Conservation (phyloP, 2,797 vertebrate genomes). For the Parauchenoglanis punctatus region DNA sequence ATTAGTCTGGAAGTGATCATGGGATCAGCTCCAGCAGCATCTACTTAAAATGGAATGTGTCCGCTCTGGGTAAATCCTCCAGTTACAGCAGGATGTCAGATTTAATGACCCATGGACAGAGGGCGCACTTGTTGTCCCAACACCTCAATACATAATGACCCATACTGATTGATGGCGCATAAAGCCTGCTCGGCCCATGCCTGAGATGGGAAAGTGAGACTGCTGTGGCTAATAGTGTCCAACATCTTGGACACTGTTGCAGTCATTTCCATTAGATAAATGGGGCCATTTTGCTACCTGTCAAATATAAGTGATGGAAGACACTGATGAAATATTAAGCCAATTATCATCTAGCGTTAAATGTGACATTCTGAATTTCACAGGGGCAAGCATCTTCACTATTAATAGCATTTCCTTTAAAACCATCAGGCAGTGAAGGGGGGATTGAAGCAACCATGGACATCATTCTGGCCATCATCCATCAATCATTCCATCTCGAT, state of each 20-base stretch:
- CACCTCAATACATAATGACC: slow-evolving; percentile 40
- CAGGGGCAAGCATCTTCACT: slow-evolving; percentile 20
- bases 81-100: slow-evolving; percentile 39
- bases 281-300: slow-evolving; percentile 43
- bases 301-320: slow-evolving; percentile 47
- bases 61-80: slow-evolving; percentile 34
- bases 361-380: slow-evolving; percentile 43
- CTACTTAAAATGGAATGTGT: slow-evolving; percentile 51
- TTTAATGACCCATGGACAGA: slow-evolving; percentile 52
- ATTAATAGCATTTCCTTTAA: slow-evolving; percentile 36
- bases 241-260: slow-evolving; percentile 13
- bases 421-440: not conserved
- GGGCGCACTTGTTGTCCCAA: slow-evolving; percentile 44
- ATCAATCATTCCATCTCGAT: slow-evolving; percentile 7
- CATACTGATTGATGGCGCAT: slow-evolving; percentile 37
- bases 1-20: slow-evolving; percentile 56
- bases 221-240: slow-evolving; percentile 7
- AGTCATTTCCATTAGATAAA: slow-evolving; percentile 48
- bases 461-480: slow-evolving; percentile 13
- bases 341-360: slow-evolving; percentile 47
- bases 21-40: slow-evolving; percentile 32
- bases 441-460: not conserved
- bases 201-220: slow-evolving; percentile 1
- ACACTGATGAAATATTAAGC: slow-evolving; percentile 40
- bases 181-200: not conserved